Evolutionary conservation across 1,140 invertebrate species (phyloP), one percentile per base, ranked within the genome.

Genomic region (Hydropsyche tenuis): DNA sequence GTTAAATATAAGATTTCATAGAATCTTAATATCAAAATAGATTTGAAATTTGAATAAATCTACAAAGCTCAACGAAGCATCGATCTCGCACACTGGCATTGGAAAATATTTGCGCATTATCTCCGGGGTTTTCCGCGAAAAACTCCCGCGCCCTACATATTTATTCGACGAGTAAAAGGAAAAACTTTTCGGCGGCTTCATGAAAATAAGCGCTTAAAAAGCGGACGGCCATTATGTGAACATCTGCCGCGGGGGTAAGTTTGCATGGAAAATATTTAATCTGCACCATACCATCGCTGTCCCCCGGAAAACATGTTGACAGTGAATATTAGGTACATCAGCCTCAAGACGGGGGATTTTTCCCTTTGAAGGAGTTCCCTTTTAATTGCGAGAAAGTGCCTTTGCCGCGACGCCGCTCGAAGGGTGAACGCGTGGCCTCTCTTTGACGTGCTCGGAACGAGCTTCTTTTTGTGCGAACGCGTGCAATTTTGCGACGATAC

Each of bases 141-240:
- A 37, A 37, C 30, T 37, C 30, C 3, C 9, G 30, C 3, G 30
- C 30, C 30, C 30, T 37, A 3, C 9, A 37, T 37, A 37, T 37
- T 37, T 37, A 37, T 37, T 37, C 30, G 30, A 9, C 30, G 30
- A 37, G 37, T 37, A 16, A 12, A 25, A 60, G 51, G 12, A 20
- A 53, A 72, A 72, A 45, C 30, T 45, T 64, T 64, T 72, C 37
- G 53, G 56, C 37, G 20, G 62, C 62, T 63, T 72, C 62, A 73
- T 64, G 71, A 73, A 73, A 73, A 73, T 73, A 73, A 73, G 71
- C 71, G 71, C 71, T 73, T 73, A 73, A 73, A 73, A 73, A 73
- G 71, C 71, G 27, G 46, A 60, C 71, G 62, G 71, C 71, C 63
- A 73, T 73, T 73, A 73, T 73, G 71, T 73, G 71, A 73, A 73